These are phyloP conservation scores for Eriosoma lanigerum DNA, from an alignment of 1,140 invertebrate species.

Conservation along the genomic window DNA sequence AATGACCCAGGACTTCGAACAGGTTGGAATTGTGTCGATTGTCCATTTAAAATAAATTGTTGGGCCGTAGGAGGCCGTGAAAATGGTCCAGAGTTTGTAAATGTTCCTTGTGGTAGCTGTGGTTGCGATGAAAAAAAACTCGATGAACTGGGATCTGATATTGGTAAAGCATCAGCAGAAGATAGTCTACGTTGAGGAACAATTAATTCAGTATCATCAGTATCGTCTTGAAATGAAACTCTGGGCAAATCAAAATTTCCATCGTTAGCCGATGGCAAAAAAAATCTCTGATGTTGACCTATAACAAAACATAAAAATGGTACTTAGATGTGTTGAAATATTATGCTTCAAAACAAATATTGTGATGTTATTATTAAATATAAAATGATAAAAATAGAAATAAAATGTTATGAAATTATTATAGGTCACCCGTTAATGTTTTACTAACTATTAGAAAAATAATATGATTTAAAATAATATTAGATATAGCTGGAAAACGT, in stretches of 20 bases:
- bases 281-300: constrained; percentile 31
- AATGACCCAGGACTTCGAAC: constrained; percentile 9
- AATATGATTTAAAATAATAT: background rate
- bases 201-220: background rate
- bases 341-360: background rate
- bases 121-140: constrained; percentile 30
- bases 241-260: constrained; percentile 9
- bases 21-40: constrained; percentile 17
- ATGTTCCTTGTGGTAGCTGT: constrained; percentile 8
- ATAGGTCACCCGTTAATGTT: background rate
- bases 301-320: background rate
- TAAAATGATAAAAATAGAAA: background rate
- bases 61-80: constrained; percentile 6
- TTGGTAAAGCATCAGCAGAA: background rate
- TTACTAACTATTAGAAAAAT: background rate
- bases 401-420: constrained; percentile 7
- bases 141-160: constrained; percentile 17
- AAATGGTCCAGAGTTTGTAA: constrained; percentile 34
- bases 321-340: too few relatives aligned
- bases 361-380: background rate
- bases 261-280: background rate
- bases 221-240: constrained; percentile 3
- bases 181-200: constrained; percentile 14
- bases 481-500: background rate
- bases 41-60: constrained; percentile 32